phyloP scores from a whole-genome alignment of 1,140 invertebrate species.

The Formica exsecta region DNA sequence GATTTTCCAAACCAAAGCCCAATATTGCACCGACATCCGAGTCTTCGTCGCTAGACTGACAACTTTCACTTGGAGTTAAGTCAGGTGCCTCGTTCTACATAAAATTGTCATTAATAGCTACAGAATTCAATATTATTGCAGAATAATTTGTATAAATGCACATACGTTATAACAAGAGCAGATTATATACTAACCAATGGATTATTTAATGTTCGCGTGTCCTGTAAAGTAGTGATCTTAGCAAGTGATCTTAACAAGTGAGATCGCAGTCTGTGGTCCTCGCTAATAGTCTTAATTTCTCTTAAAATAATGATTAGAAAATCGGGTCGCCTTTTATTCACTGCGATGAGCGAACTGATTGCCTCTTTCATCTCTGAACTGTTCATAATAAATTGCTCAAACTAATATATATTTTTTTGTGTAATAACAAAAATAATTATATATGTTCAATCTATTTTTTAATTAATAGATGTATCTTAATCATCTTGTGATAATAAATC shows the following conservation, averaged over 20 bases:
- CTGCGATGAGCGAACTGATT: conserved; percentile 90
- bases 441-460: not conserved
- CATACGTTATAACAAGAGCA: conserved; percentile 9
- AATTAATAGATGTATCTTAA: no score
- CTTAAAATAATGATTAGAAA: conserved; percentile 90
- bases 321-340: conserved; percentile 90
- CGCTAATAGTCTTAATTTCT: conserved; percentile 89
- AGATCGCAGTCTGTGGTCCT: conserved; percentile 88
- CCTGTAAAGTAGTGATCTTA: conserved; percentile 87
- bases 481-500: not conserved
- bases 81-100: conserved; percentile 79
- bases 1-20: conserved; percentile 70
- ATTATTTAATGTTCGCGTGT: conserved; percentile 73
- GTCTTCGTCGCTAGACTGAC: conserved; percentile 83
- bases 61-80: conserved; percentile 81
- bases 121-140: conserved; percentile 1
- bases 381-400: conserved; percentile 7
- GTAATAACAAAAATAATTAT: not conserved
- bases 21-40: conserved; percentile 77
- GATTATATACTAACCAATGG: conserved; percentile 73
- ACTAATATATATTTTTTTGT: not conserved
- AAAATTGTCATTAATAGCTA: not conserved
- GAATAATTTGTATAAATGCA: not conserved
- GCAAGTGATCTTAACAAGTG: conserved; percentile 88
- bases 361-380: conserved; percentile 86